Conservation (phyloP, 1,140 invertebrate species). For the Aleiodes sp. region DNA sequence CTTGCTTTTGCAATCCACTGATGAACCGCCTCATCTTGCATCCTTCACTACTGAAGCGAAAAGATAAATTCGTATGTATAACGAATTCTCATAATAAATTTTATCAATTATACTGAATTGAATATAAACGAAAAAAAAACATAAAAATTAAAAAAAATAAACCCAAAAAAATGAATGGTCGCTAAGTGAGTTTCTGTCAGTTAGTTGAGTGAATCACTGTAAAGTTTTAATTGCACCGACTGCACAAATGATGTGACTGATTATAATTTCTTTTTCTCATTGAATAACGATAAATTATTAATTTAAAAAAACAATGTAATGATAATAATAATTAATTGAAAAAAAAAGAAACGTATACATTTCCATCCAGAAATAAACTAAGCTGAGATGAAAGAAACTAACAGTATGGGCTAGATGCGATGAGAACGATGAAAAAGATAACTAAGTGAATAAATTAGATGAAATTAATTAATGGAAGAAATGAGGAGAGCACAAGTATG, state of each 20-base stretch:
- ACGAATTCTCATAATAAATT: too few species aligned
- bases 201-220: too few species aligned
- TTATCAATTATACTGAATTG: too few species aligned
- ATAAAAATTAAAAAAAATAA: too few species aligned
- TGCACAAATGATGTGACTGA: neutral
- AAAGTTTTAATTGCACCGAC: neutral
- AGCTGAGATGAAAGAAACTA: slow-evolving; percentile 24
- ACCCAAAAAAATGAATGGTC: too few species aligned
- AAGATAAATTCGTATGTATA: too few species aligned
- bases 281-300: slow-evolving; percentile 1
- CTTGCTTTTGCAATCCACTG: too few species aligned
- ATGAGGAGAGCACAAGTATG: slow-evolving; percentile 32
- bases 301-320: slow-evolving; percentile 21
- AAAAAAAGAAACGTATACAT: slow-evolving; percentile 32
- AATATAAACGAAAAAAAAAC: too few species aligned
- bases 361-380: slow-evolving; percentile 35
- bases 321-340: slow-evolving; percentile 25
- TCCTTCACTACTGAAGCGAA: too few species aligned
- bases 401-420: neutral
- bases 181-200: too few species aligned
- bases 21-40: too few species aligned
- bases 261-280: neutral
- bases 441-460: neutral
- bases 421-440: slow-evolving; percentile 28
- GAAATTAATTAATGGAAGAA: slow-evolving; percentile 9